These are phyloP conservation scores for Heliornis fulica DNA, from an alignment of 2,113 vertebrate genomes.

Conservation along the genomic window DNA sequence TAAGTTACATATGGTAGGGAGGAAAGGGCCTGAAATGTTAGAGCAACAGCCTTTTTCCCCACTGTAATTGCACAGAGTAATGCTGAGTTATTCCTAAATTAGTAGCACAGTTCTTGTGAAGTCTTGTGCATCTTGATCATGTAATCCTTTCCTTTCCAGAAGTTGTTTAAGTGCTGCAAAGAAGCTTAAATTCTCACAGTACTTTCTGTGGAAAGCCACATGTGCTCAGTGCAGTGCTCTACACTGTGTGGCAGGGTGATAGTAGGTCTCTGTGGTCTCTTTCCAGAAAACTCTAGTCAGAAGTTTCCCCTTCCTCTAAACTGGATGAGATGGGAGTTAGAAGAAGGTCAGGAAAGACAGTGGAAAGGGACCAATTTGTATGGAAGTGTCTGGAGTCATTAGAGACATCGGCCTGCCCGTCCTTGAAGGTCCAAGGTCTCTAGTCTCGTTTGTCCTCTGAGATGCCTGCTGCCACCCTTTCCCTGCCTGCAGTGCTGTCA, in stretches of 20 bases:
- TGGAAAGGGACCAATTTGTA: background rate
- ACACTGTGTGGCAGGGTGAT: accelerated
- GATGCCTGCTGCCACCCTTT: background rate
- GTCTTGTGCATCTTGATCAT: background rate
- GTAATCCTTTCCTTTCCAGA: background rate
- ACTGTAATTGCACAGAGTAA: background rate
- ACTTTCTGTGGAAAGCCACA: background rate
- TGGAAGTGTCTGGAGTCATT: background rate
- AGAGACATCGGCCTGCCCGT: background rate
- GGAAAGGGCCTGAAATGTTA: background rate
- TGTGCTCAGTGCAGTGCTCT: background rate
- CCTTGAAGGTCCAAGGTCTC: background rate
- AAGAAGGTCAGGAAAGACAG: background rate
- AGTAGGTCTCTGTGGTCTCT: background rate
- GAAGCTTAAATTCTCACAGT: background rate
- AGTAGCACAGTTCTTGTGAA: slow-evolving; percentile 6
- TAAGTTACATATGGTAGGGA: background rate
- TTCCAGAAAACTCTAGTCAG: background rate
- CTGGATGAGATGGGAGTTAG: background rate
- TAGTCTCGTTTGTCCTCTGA: background rate
- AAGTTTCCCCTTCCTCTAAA: background rate
- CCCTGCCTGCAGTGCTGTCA: background rate
- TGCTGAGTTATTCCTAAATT: slow-evolving; percentile 5
- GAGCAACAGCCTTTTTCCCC: background rate
- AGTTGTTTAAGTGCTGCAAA: background rate